Percentiles rank a stretch among this genome's conserved stretches.
Conservation (phyloP, 2,797 vertebrate genomes). For the Odontamblyopus rebecca region DNA sequence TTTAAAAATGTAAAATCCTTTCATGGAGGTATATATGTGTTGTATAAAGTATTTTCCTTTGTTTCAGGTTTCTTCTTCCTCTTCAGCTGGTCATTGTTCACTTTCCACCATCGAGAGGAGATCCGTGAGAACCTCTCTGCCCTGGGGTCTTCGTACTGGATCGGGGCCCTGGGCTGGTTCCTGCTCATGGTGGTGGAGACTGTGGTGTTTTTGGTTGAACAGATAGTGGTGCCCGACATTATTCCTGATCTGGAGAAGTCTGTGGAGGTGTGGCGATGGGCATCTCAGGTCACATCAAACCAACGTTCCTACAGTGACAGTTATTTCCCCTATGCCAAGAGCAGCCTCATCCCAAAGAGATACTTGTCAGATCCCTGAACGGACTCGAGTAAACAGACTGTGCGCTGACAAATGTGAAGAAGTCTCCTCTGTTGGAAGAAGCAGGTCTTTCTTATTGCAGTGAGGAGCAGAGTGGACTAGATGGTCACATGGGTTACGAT, state of each 20-base stretch:
- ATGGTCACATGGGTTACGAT: conserved; percentile 9
- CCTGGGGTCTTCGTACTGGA: conserved; percentile 73
- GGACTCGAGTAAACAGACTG: conserved; percentile 10
- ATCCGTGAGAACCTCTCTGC: conserved; percentile 63
- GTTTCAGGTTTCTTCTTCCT: conserved; percentile 80
- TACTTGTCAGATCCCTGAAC: conserved; percentile 58
- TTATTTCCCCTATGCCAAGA: conserved; percentile 21
- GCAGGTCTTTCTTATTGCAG: not conserved
- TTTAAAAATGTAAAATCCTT: not conserved
- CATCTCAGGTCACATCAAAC: conserved; percentile 16
- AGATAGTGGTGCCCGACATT: conserved; percentile 68
- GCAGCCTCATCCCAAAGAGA: conserved; percentile 27
- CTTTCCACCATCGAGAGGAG: conserved; percentile 69
- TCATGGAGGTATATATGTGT: not conserved
- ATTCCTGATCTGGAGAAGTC: conserved; percentile 67
- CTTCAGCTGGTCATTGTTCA: conserved; percentile 80
- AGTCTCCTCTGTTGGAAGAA: conserved; percentile 2
- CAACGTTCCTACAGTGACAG: conserved; percentile 47
- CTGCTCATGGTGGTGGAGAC: conserved; percentile 55
- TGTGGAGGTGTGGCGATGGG: conserved; percentile 49
- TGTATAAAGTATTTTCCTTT: conserved; percentile 18
- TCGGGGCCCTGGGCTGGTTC: conserved; percentile 73
- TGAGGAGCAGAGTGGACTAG: conserved; percentile 12
- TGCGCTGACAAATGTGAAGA: conserved; percentile 7
- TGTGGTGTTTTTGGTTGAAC: conserved; percentile 64